These are phyloP conservation scores for Tetramorium bicarinatum DNA, from an alignment of 2,888 invertebrate genomes.

Conservation along the genomic window DNA sequence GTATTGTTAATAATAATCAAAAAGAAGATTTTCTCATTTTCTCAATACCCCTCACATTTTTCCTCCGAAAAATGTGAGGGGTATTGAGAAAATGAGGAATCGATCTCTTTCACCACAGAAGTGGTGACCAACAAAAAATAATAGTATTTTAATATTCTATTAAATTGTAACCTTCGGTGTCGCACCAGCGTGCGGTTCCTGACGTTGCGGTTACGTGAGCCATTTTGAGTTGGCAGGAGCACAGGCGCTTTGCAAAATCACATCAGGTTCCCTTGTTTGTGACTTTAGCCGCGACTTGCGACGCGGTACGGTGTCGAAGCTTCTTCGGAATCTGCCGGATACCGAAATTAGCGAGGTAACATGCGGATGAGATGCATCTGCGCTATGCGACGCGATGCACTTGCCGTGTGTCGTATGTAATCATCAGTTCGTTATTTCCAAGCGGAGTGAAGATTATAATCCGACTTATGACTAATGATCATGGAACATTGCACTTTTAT, in stretches of 20 bases:
- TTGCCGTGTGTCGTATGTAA: background rate
- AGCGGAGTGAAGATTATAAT: slow-evolving; percentile 45
- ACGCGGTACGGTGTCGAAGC: slow-evolving; percentile 37
- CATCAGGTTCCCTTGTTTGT: slow-evolving; percentile 50
- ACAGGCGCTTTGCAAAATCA: slow-evolving; percentile 53
- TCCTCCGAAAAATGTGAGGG: background rate
- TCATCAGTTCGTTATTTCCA: background rate
- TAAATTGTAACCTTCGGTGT: background rate
- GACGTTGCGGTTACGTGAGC: slow-evolving; percentile 19
- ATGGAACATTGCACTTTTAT: slow-evolving; percentile 23
- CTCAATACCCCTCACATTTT: too few relatives aligned
- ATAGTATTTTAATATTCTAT: background rate
- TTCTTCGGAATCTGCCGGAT: slow-evolving; percentile 37
- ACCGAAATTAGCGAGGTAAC: slow-evolving; percentile 17
- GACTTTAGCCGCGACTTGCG: slow-evolving; percentile 14
- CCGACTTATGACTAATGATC: slow-evolving; percentile 53
- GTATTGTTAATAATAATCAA: background rate
- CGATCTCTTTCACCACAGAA: background rate
- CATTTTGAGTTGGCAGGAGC: slow-evolving; percentile 30
- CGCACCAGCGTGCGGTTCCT: background rate
- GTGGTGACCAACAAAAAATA: background rate
- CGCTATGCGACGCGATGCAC: background rate
- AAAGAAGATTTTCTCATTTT: too few relatives aligned
- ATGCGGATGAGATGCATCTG: background rate
- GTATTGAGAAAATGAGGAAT: too few relatives aligned